These are phyloP conservation scores for Drosophila nebulosa DNA, from an alignment of 1,140 invertebrate species.

Conservation along the genomic window DNA sequence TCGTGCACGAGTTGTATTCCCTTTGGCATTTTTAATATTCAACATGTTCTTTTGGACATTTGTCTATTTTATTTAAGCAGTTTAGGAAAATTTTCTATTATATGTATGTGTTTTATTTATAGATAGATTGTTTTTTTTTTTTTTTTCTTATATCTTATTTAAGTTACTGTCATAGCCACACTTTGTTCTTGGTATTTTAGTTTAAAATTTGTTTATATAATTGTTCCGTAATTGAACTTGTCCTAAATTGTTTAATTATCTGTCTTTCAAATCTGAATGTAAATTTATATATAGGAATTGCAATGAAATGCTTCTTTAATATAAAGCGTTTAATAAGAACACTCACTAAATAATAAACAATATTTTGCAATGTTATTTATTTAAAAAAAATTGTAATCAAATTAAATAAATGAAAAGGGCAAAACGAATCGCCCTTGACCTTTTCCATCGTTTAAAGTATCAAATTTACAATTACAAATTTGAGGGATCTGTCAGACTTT, in stretches of 20 bases:
- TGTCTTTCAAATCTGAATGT: background rate
- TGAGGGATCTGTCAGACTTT: no score
- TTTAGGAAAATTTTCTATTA: background rate
- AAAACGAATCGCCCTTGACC: no score
- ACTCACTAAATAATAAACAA: no score
- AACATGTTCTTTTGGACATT: constrained; percentile 93
- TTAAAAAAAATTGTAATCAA: no score
- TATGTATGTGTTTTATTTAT: background rate
- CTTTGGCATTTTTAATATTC: constrained; percentile 89
- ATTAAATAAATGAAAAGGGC: no score
- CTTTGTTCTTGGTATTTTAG: background rate
- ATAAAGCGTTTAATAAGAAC: no score
- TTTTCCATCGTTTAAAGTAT: no score
- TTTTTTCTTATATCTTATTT: background rate
- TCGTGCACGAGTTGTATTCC: constrained; percentile 89
- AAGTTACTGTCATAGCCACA: background rate
- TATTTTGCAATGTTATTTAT: no score
- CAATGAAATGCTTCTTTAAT: no score
- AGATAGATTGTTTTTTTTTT: background rate
- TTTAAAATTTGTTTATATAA: background rate
- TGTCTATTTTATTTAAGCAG: constrained; percentile 81
- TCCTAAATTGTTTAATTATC: no score
- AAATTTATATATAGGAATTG: background rate
- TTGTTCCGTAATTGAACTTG: background rate
- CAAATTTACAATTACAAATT: no score